Evolutionary conservation across 2,113 vertebrate species (phyloP), one percentile per base, ranked within the genome.

Genomic region (Peromyscus californicus): DNA sequence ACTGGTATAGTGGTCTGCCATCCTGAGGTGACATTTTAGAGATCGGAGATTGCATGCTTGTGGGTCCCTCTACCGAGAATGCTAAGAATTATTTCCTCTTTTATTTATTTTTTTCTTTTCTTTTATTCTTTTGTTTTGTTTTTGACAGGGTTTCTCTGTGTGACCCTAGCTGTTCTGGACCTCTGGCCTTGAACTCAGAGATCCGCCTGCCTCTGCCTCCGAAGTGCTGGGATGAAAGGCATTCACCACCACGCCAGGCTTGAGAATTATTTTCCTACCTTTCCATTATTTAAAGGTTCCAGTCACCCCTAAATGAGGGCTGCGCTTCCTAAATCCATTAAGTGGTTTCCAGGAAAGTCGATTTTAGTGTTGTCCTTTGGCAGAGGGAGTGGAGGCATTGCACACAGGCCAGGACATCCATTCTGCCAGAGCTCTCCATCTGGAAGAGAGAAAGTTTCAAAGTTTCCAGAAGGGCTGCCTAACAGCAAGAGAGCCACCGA

Each of bases 351-450:
- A 95, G 92, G 92, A 97, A 96, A 96, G 96, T 93, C 86, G 78
- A 96, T 94, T 97, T 96, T 85, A 87, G 51, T 42, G 91, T 90
- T 80, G 93, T 98, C 84, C 95, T 59, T 97, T 97, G 96, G 95
- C 96, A 97, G 82, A 91, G 83, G 92, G 89, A 91, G 87, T 0
- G 10, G 90, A 86, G 94, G 75, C 67, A 72, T 42, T 89, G 61
- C 70, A 72, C n/a, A 72, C 39, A 93, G 65, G 92, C 97, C 96
- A 96, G 93, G 93, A 96, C 87, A 69, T 96, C 94, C 79, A 87
- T 96, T 83, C 84, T 96, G 97, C 97, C 97, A 98, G 97, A 95
- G 76, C 67, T 94, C 94, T 92, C 96, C 96, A 97, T 97, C 96
- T 97, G 97, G 94, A 96, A 94, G 90, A 98, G 92, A 95, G 72